Percentiles rank a stretch among this genome's conserved stretches.
Evolutionary conservation across 2,888 invertebrate species (phyloP).

Genomic region (Polydrusus tereticollis): DNA sequence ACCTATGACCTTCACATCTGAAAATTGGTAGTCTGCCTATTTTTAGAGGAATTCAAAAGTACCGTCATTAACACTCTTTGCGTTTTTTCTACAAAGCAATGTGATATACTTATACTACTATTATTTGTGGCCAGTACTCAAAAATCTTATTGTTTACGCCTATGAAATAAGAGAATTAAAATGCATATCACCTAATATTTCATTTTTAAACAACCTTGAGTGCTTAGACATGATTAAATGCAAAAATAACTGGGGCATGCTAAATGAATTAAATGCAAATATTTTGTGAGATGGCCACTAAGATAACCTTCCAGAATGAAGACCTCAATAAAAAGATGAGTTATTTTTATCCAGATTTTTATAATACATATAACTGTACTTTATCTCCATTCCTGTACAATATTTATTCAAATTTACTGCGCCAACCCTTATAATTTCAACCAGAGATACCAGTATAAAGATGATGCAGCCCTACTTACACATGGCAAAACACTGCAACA

Average conservation of each 20-base stretch:
- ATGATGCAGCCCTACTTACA: too few species aligned
- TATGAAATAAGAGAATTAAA: too few species aligned
- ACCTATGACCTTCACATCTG: not conserved
- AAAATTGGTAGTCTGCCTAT: conserved; percentile 6
- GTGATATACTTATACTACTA: not conserved
- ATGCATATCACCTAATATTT: not conserved
- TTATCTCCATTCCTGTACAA: too few species aligned
- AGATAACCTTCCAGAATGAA: not conserved
- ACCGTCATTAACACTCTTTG: not conserved
- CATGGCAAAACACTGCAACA: too few species aligned
- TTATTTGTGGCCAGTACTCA: not conserved
- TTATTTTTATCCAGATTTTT: too few species aligned
- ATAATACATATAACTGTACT: too few species aligned
- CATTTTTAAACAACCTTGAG: not conserved
- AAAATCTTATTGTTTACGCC: not conserved
- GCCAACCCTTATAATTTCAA: too few species aligned
- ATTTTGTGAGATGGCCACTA: not conserved
- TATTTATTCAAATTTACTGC: too few species aligned
- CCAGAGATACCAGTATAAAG: too few species aligned
- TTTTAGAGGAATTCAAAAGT: not conserved
- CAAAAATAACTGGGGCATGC: too few species aligned
- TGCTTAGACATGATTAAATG: not conserved
- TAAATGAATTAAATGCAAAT: too few species aligned
- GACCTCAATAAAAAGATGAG: too few species aligned
- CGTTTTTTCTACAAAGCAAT: not conserved